These are phyloP conservation scores for Chionoecetes opilio DNA, from an alignment of 1,140 invertebrate genomes.

Conservation along the genomic window DNA sequence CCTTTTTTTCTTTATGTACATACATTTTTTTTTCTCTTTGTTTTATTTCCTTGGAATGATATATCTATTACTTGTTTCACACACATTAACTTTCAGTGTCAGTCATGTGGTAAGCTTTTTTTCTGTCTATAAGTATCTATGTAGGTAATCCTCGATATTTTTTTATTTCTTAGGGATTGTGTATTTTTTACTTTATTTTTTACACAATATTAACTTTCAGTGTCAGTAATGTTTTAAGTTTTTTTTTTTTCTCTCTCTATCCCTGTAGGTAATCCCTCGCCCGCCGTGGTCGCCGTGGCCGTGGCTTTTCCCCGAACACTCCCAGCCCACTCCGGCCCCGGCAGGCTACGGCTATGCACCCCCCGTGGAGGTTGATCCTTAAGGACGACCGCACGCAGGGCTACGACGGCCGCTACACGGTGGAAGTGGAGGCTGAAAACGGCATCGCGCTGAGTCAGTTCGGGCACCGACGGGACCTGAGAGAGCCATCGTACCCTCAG, in stretches of 20 bases:
- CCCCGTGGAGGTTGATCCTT: background rate
- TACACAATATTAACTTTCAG: background rate
- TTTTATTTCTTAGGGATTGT: no score
- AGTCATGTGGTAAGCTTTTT: no score
- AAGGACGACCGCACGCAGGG: constrained; percentile 10
- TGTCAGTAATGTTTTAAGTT: no score
- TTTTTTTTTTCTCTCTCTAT: no score
- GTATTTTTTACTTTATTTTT: background rate
- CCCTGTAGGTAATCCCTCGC: constrained; percentile 14
- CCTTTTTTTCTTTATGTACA: no score
- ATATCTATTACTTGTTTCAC: no score
- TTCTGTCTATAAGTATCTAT: no score
- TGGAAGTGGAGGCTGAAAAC: constrained; percentile 29
- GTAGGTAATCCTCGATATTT: no score
- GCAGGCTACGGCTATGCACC: background rate
- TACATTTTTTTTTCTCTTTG: no score
- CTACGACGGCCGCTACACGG: background rate
- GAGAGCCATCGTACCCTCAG: background rate
- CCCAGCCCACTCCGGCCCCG: background rate
- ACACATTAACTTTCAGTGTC: no score
- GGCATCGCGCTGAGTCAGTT: constrained; percentile 33
- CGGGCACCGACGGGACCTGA: background rate
- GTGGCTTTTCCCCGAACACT: background rate
- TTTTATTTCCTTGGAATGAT: no score
- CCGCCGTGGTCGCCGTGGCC: background rate